A percentile compares a stretch with the other conserved stretches of the same genome.
phyloP scores from a whole-genome alignment of 2,113 vertebrate species.

The Rutilus rutilus region DNA sequence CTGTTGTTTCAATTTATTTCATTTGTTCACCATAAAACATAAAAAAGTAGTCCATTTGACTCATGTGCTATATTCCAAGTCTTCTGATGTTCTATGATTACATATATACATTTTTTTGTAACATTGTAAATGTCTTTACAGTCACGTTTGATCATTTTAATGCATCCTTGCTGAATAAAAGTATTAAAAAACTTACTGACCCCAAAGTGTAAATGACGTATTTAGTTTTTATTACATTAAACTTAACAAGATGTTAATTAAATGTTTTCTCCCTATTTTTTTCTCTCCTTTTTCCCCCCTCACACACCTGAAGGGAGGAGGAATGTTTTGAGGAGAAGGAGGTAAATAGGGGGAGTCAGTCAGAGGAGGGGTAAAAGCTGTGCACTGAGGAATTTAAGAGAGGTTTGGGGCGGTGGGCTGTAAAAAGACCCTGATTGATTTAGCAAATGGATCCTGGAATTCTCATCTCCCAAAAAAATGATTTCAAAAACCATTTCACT shows the following conservation, averaged over 20 bases:
- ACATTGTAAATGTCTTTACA: background rate
- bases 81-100: background rate
- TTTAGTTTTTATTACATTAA: background rate
- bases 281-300: background rate
- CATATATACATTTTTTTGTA: background rate
- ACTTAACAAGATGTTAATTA: background rate
- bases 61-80: background rate
- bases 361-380: conserved; percentile 63
- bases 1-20: background rate
- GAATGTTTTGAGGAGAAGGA: background rate
- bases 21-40: background rate
- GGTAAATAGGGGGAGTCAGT: conserved; percentile 25
- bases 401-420: conserved; percentile 58
- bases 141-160: background rate
- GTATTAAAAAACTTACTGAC: background rate
- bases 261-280: background rate
- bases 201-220: background rate
- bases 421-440: conserved; percentile 82
- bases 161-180: background rate
- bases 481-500: background rate
- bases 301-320: conserved; percentile 62
- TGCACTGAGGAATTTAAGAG: conserved; percentile 67
- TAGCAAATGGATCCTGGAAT: conserved; percentile 78
- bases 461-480: conserved; percentile 65
- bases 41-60: background rate